Evolutionary conservation across 2,888 invertebrate genomes (phyloP), one percentile per base, ranked within the genome.

Genomic region (Yponomeuta malinellus): DNA sequence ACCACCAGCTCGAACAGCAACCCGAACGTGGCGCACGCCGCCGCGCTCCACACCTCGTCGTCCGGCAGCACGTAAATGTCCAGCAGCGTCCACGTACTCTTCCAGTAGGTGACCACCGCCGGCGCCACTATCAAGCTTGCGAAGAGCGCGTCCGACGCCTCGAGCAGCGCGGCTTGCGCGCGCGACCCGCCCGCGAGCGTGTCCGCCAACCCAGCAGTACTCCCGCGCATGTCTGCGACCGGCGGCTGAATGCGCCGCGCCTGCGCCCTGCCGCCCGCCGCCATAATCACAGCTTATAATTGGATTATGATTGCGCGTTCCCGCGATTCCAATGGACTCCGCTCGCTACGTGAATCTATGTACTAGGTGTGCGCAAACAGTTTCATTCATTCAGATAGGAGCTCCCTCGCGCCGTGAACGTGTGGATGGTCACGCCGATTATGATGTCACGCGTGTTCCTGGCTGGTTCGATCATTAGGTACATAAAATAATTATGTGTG

Each of bases 51-150:
- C 5, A 94, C 87, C 6, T 87, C 85, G 72, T 94, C 85, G 0
- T 92, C 88, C 0, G 96, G 95, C 75, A 94, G 94, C 72, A 97
- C 93, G 83, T 96, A 95, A 70, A 94, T 82, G 81, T 95, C 96
- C 93, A 96, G 95, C 70, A 97, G 93, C 68, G 94, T 94, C 97
- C 97, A 97, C 68, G 96, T 96, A 75, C 97, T 96, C 74, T 97
- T 93, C 97, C 97, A 97, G 86, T 97, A 97, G 74, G 95, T 94
- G 72, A 97, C 96, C 69, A 97, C 96, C 71, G 95, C 94, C 12
- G 97, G 97, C 2, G 96, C 95, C 29, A 97, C 95, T 59, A 97
- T 92, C 12, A 94, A 81, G 75, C 95, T 94, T 70, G 97, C 95
- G 83, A 97, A 93, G 31, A 95, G 80, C 59, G 94, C 93, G 85